These are phyloP conservation scores for Sebastes elongatus DNA, from an alignment of 2,797 vertebrate genomes.

Conservation along the genomic window DNA sequence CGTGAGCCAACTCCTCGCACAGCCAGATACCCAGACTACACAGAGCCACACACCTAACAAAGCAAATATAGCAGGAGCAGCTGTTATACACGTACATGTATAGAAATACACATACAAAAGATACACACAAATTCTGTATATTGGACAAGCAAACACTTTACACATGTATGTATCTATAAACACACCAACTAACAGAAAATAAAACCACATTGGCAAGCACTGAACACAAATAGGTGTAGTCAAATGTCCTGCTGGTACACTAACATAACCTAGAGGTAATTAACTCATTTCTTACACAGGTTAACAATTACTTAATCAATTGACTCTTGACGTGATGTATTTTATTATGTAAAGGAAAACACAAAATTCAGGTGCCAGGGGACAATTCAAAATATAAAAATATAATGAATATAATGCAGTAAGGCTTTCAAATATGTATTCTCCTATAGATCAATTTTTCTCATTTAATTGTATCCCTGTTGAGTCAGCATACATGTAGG, in stretches of 20 bases:
- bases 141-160: not conserved
- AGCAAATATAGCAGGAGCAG: not conserved
- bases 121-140: not conserved
- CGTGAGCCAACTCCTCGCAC: slow-evolving; percentile 93
- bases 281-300: not conserved
- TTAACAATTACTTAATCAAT: not conserved
- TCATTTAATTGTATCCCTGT: too few relatives aligned
- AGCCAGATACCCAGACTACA: slow-evolving; percentile 99
- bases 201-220: not conserved
- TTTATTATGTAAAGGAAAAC: too few relatives aligned
- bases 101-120: not conserved
- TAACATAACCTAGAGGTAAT: not conserved
- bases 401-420: too few relatives aligned
- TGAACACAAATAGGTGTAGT: not conserved
- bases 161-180: not conserved
- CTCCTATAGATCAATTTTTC: too few relatives aligned
- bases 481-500: too few relatives aligned
- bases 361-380: too few relatives aligned
- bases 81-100: not conserved
- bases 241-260: not conserved
- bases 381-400: too few relatives aligned
- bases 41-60: slow-evolving; percentile 92
- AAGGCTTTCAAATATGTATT: too few relatives aligned
- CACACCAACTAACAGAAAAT: not conserved
- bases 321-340: not conserved